A percentile compares a stretch with the other conserved stretches of the same genome.
These are phyloP conservation scores for Lycocorax pyrrhopterus DNA, from an alignment of 2,113 vertebrate genomes.

Conservation along the genomic window DNA sequence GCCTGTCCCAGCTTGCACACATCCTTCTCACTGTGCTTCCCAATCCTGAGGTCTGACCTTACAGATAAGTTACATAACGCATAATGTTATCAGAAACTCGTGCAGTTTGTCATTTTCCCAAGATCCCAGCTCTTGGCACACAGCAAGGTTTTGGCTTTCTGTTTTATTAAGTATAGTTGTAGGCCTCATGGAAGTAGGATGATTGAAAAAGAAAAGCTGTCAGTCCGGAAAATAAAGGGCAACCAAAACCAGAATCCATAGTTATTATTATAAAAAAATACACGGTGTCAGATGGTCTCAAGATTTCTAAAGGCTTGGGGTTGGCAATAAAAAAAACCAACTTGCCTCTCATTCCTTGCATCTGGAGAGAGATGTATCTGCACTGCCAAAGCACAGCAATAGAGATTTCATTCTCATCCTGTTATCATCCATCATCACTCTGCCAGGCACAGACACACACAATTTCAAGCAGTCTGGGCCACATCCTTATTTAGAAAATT, in stretches of 20 bases:
- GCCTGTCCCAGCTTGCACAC: neutral
- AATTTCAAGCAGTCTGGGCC: slow-evolving; percentile 8
- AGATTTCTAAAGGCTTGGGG: neutral
- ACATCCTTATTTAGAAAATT: slow-evolving; percentile 58
- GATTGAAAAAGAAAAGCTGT: neutral
- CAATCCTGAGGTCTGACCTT: neutral
- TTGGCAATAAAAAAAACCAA: neutral
- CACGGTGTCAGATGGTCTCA: neutral
- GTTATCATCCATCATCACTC: neutral
- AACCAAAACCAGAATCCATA: neutral
- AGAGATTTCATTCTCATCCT: slow-evolving; percentile 22
- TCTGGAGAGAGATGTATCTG: neutral
- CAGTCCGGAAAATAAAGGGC: neutral
- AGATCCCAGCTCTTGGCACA: neutral
- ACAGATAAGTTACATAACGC: neutral
- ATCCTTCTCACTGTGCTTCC: neutral
- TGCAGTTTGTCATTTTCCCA: neutral
- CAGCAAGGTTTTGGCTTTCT: neutral
- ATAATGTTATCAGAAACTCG: neutral
- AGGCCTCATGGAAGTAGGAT: neutral
- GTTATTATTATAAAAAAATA: neutral
- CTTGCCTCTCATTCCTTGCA: neutral
- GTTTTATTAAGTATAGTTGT: neutral
- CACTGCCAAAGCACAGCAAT: neutral
- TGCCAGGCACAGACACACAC: neutral